phyloP scores from a whole-genome alignment of 2,888 invertebrate species.

The Trachelus iudaicus region DNA sequence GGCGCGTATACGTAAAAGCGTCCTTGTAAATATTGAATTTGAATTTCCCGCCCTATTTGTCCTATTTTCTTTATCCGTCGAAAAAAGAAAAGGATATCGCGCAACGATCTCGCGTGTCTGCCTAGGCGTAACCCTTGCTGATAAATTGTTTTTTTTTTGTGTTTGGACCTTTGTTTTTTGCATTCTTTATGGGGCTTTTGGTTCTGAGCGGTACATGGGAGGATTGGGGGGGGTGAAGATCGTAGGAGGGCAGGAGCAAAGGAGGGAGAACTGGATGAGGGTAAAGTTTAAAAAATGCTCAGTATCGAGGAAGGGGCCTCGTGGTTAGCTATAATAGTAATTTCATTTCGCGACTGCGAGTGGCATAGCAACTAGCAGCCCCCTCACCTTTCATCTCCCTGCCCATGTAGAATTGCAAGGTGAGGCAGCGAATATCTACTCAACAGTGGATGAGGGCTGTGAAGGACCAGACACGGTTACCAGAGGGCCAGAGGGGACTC shows the following conservation, averaged over 20 bases:
- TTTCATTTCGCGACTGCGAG: slow-evolving; percentile 57
- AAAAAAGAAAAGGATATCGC: background rate
- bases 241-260: no score
- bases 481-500: slow-evolving; percentile 16
- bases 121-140: background rate
- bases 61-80: background rate
- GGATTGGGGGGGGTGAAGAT: no score
- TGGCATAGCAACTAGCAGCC: slow-evolving; percentile 55
- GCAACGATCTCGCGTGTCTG: background rate
- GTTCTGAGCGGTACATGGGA: background rate
- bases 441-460: slow-evolving; percentile 3
- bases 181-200: background rate
- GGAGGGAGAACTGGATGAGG: background rate
- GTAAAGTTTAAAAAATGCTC: slow-evolving; percentile 15
- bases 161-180: slow-evolving; percentile 18
- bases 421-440: slow-evolving; percentile 8
- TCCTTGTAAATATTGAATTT: background rate
- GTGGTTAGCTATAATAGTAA: slow-evolving; percentile 53
- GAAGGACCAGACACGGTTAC: slow-evolving; percentile 14
- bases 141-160: slow-evolving; percentile 13
- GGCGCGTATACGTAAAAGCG: background rate
- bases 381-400: slow-evolving; percentile 3
- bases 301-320: slow-evolving; percentile 4
- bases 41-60: background rate
- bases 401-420: slow-evolving; percentile 46